These are phyloP conservation scores for Gymnocheta viridis DNA, from an alignment of 2,888 invertebrate genomes.

Conservation along the genomic window DNA sequence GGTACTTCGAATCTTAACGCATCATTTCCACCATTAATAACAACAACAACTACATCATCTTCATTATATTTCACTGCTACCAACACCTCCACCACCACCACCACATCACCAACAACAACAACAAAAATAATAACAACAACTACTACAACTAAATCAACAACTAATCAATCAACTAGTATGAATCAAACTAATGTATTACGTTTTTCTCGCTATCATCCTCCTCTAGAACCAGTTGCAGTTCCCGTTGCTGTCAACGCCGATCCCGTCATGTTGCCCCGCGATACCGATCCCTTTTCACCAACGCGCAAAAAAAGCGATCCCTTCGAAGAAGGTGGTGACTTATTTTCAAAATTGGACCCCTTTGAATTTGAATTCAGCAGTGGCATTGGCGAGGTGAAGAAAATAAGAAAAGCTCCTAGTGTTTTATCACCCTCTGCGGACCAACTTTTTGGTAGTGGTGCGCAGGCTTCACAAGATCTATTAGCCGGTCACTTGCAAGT, in stretches of 20 bases:
- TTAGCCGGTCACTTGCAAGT: conserved; percentile 88
- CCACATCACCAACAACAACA: conserved; percentile 4
- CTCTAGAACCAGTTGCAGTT: conserved; percentile 71
- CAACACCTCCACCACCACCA: conserved; percentile 13
- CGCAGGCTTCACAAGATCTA: conserved; percentile 76
- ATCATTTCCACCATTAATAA: conserved; percentile 24
- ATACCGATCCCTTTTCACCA: conserved; percentile 82
- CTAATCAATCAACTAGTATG: conserved; percentile 46
- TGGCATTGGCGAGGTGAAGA: conserved; percentile 46
- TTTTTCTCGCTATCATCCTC: conserved; percentile 68
- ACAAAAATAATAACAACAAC: conserved; percentile 1
- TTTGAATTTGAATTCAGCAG: conserved; percentile 80
- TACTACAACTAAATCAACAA: conserved; percentile 36
- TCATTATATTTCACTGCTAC: conserved; percentile 40
- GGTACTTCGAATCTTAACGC: conserved; percentile 13
- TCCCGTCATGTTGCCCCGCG: conserved; percentile 81
- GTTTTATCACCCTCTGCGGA: conserved; percentile 39
- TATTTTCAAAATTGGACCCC: conserved; percentile 81
- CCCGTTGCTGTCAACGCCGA: conserved; percentile 75
- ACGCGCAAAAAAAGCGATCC: conserved; percentile 85
- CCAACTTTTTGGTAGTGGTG: conserved; percentile 3
- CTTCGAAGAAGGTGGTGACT: conserved; percentile 84
- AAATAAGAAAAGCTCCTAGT: conserved; percentile 45
- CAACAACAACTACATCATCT: conserved; percentile 25
- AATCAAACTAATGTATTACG: conserved; percentile 68